Conservation (phyloP, 1,140 invertebrate genomes). For the Drosophila pectinifera region DNA sequence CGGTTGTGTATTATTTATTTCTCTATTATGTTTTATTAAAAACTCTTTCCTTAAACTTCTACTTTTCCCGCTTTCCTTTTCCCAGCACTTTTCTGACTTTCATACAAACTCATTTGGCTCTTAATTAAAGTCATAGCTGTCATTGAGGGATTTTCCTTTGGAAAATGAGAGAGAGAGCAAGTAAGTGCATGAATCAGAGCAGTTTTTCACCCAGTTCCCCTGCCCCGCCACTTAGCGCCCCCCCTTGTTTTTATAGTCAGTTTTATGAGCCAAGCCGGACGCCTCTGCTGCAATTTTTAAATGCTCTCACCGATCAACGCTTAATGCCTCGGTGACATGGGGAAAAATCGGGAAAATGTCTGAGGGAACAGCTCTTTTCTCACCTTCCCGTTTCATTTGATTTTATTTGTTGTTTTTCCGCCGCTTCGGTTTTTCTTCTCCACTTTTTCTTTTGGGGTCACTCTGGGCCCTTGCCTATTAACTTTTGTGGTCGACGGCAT, state of each 20-base stretch:
- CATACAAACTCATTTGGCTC: slow-evolving; percentile 3
- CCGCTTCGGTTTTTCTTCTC: slow-evolving; percentile 22
- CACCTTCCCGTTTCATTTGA: slow-evolving; percentile 68
- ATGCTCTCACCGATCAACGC: slow-evolving; percentile 67
- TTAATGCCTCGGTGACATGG: slow-evolving; percentile 59
- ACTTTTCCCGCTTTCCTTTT: not conserved
- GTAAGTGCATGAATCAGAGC: slow-evolving; percentile 41
- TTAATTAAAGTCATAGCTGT: slow-evolving; percentile 39
- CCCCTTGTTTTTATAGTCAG: slow-evolving; percentile 62
- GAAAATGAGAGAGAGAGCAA: not conserved
- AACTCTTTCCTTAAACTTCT: not conserved
- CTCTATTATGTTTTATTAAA: too few species aligned
- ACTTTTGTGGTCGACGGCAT: slow-evolving; percentile 76
- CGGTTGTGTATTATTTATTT: not conserved
- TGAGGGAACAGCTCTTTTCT: slow-evolving; percentile 62
- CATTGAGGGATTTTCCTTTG: slow-evolving; percentile 36
- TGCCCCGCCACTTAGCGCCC: slow-evolving; percentile 5
- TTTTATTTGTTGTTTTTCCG: slow-evolving; percentile 32
- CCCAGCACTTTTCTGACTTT: not conserved
- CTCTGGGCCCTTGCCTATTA: slow-evolving; percentile 62
- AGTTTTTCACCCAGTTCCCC: slow-evolving; percentile 13
- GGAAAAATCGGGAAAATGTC: slow-evolving; percentile 23
- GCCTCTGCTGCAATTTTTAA: slow-evolving; percentile 59
- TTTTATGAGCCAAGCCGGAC: slow-evolving; percentile 63
- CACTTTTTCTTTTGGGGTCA: slow-evolving; percentile 63